Evolutionary conservation across 2,888 invertebrate genomes (phyloP), one percentile per base, ranked within the genome.

Genomic region (Agrotis exclamationis): DNA sequence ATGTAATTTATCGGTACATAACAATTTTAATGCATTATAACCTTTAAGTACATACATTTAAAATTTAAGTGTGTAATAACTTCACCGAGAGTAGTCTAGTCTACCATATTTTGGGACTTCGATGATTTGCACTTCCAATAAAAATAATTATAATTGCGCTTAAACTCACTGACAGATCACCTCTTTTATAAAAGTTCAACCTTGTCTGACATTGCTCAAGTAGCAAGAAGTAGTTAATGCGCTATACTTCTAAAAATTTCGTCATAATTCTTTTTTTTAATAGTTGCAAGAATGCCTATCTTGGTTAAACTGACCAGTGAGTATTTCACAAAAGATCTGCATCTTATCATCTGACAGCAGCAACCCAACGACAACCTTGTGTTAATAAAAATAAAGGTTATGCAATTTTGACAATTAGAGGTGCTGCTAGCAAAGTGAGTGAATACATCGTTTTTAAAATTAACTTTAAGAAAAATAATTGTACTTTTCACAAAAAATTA

Each of bases 191-290:
- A 24, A 54, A 76, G 48, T 33, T 60, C 1, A 48, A 76, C 54
- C 76, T 69, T 74, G 70, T 20, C 53, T 54, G 14, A 20, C 33
- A 50, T 76, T 76, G 44, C 70, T 33, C 44, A 74, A 74, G 7
- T 33, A 24, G n/a, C 18, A 76, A n/a, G 39, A 39, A 39, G 11
- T 9, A 76, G 45, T 67, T 54, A 53, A 28, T 9, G 47, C 28
- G 47, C 16, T 53, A 67, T 68, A 48, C 44, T 48, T 28, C 51
- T 22, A 48, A 67, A 65, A 67, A 22, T 67, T 66, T 44, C 53
- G n/a, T 59, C 71, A 71, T 56, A 56, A 18, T 53, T 16, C 16
- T 28, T 16, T 33, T 53, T 66, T 4, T 47, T 53, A 22, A 22
- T 51, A 20, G 39, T 14, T 57, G 56, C 20, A 75, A 51, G 51